Evolutionary conservation across 2,888 invertebrate genomes (phyloP), one percentile per base, ranked within the genome.

Genomic region (Drosophila macrothrix): DNA sequence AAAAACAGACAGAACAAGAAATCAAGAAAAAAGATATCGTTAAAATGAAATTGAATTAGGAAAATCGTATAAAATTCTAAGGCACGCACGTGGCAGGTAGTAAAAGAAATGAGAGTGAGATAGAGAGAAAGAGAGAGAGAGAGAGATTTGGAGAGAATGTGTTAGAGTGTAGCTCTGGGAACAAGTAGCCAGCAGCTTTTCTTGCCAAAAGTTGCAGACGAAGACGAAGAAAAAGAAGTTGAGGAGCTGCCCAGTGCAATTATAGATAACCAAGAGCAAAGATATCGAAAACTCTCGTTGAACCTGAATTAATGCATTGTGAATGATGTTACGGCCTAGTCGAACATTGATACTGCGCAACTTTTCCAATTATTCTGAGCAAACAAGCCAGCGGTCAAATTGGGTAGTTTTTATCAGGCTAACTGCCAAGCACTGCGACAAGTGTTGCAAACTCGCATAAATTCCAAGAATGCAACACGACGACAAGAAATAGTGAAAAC

Each of bases 41-140:
- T 76, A 69, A 76, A 76, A 72, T 67, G 56, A 83, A 88, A 84
- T 88, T 83, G 82, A 86, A 84, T 86, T 83, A 81, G 82, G 79
- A 74, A 78, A 76, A 67, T 64, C 67, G 73, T 79, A 86, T 84
- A 76, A 81, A 86, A 88, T 84, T 80, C 72, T 43, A 53, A 68
- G 39, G 46, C 67, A 61, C 58, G 69, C 67, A 86, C 81, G 73
- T 78, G 84, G 61, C 73, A 65, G 75, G 41, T 46, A 58, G 52
- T 63, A 80, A 74, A 82, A 63, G 37, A 39, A 33, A 29, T 12
- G 9, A 33, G 5, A 22, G 3, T 35, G 3, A 41, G 4, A 33
- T 4, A 22, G 3, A 35, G 16, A 43, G 10, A 29, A n/a, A 43
- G 12, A 39, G 22, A 46, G 25, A 50, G 3, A 9, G 31, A 14